These are phyloP conservation scores for Portunus trituberculatus DNA, from an alignment of 1,140 invertebrate species.

Conservation along the genomic window DNA sequence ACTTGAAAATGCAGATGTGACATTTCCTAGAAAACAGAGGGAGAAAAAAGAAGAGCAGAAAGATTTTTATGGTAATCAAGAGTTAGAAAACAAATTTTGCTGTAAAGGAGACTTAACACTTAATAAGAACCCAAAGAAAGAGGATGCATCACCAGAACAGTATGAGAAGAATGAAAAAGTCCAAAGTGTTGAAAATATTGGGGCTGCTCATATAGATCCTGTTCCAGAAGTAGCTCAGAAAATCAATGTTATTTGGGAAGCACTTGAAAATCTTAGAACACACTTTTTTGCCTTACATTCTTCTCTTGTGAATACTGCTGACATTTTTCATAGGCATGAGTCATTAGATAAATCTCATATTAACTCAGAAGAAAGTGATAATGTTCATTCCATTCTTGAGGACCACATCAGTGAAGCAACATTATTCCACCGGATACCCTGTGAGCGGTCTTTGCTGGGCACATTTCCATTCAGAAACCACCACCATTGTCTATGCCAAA, in stretches of 20 bases:
- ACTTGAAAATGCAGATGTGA: too few species aligned
- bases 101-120: too few species aligned
- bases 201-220: background rate
- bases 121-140: too few species aligned
- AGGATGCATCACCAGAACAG: too few species aligned
- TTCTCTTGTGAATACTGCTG: background rate
- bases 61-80: too few species aligned
- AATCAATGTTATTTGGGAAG: background rate
- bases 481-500: background rate
- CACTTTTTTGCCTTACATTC: background rate
- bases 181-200: background rate
- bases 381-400: background rate
- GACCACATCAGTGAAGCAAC: background rate
- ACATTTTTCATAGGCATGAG: background rate
- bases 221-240: background rate
- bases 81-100: too few species aligned
- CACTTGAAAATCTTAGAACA: background rate
- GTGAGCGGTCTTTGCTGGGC: background rate
- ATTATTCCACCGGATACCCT: background rate
- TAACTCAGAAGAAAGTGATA: background rate
- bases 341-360: background rate
- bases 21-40: too few species aligned
- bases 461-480: background rate
- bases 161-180: background rate
- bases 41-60: too few species aligned